Evolutionary conservation across 2,797 vertebrate species (phyloP), one percentile per base, ranked within the genome.

Genomic region (Anabas testudineus): DNA sequence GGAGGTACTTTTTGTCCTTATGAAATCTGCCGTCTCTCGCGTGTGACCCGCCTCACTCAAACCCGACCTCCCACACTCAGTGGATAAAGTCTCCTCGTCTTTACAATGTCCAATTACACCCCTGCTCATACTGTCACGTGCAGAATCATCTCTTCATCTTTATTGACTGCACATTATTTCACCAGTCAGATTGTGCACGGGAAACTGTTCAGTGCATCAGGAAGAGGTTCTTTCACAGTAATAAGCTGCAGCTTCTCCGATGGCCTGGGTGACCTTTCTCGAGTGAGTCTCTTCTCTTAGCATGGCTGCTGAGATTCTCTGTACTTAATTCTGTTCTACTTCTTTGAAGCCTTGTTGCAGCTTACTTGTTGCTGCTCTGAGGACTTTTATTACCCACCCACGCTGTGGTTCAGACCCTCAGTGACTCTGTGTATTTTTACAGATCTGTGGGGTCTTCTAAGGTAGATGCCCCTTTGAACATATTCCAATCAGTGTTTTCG

Each of bases 181-280:
- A 51, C 19, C 22, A 28, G 36, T 49, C 15, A 28, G 19, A 28
- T 16, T 24, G 32, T 24, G 32, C 7, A 48, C 8, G 4, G 30
- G 30, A 28, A 49, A 46, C 22, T 28, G 21, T 28, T 49, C 16
- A 49, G 22, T 21, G 24, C 9, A 61, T 61, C 59, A 26, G 59
- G 34, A 62, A 36, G 21, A n/a, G 32, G 32, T 14, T 14, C 28
- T 21, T 36, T 48, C 22, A 14, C 32, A 18, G 46, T 49, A 34
- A n/a, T 22, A 26, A 1, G 30, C 26, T 34, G 10, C 34, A 13
- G 18, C 21, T 8, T 18, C 18, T 10, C 6, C 12, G 9, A 15
- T 19, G 10, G 32, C 30, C 30, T 61, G 59, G 5, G 26, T 37
- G 32, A 2, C 45, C 21, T 26, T 37, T 59, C 19, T 36, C 37